Conservation (phyloP, 2,113 vertebrate genomes). For the Cepphus grylle region DNA sequence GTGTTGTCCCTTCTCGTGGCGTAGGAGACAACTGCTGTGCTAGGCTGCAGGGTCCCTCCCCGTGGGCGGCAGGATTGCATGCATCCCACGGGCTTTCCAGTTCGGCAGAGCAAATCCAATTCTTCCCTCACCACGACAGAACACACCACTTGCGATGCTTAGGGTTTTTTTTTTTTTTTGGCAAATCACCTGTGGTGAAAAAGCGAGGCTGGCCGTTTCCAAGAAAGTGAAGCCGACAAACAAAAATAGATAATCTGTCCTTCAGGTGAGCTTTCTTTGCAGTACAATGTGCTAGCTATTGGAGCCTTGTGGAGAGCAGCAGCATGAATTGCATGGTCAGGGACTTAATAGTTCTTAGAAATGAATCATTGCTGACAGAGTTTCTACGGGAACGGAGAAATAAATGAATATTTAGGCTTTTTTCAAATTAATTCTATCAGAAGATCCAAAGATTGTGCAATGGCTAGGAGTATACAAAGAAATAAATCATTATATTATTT, state of each 20-base stretch:
- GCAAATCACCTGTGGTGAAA: background rate
- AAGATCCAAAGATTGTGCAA: constrained; percentile 31
- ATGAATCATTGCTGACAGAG: constrained; percentile 34
- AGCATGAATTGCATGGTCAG: background rate
- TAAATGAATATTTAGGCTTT: constrained; percentile 47
- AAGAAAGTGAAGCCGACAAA: background rate
- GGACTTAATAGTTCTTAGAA: constrained; percentile 9
- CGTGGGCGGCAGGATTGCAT: background rate
- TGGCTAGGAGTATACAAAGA: background rate
- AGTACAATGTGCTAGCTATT: background rate
- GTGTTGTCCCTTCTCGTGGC: fast-evolving
- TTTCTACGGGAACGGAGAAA: constrained; percentile 61
- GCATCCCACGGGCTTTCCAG: background rate
- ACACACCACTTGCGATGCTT: background rate
- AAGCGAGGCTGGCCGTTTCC: background rate
- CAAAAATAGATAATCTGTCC: background rate
- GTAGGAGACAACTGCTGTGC: background rate
- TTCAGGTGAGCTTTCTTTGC: background rate
- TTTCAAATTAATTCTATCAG: constrained; percentile 25
- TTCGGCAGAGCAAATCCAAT: background rate
- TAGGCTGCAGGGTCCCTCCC: background rate
- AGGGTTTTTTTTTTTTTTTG: background rate
- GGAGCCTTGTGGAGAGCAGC: background rate
- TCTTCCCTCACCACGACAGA: background rate
- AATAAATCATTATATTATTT: constrained; percentile 22